Evolutionary conservation across 2,797 vertebrate genomes (phyloP), one percentile per base, ranked within the genome.

Genomic region (Tachyglossus aculeatus): DNA sequence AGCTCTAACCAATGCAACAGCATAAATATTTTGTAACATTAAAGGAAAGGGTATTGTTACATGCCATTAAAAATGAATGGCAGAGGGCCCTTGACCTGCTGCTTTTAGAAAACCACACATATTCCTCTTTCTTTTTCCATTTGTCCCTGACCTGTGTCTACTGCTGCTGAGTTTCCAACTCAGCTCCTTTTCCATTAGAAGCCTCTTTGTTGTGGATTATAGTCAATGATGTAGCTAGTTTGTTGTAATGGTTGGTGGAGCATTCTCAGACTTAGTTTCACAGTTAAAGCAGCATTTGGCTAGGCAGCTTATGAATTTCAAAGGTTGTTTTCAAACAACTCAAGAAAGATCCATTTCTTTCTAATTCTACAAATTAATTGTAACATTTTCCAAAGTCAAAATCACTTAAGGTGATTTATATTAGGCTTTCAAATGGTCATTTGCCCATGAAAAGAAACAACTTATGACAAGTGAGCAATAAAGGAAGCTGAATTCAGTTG

Each of bases 281-380:
- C 84, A 90, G 85, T 84, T 90, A 91, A n/a, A 90, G 88, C 86
- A 90, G 91, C 84, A 90, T 91, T 91, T 86, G 91, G 62, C 40
- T 89, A 77, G 84, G 91, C 86, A 66, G 79, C 77, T 57, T 88
- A 86, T 84, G 85, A 89, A 88, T 87, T 86, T 82, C 81, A 57
- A 86, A 78, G 70, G 18, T 73, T 89, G 76, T 78, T 86, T 88
- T 89, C 85, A 77, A 72, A 69, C 78, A 81, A 71, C 69, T 83
- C 54, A 70, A 65, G 67, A 67, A 67, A 71, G 75, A 85, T 90
- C 87, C 91, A 85, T 91, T 86, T 81, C 80, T 78, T n/a, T n/a
- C n/a, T n/a, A n/a, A n/a, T n/a, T n/a, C n/a, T n/a, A n/a, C n/a
- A n/a, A n/a, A n/a, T n/a, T n/a, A n/a, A n/a, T n/a, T n/a, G n/a